Percentiles rank a stretch among this genome's conserved stretches.
These are phyloP conservation scores for Habropoda laboriosa DNA, from an alignment of 1,140 invertebrate species.

Conservation along the genomic window DNA sequence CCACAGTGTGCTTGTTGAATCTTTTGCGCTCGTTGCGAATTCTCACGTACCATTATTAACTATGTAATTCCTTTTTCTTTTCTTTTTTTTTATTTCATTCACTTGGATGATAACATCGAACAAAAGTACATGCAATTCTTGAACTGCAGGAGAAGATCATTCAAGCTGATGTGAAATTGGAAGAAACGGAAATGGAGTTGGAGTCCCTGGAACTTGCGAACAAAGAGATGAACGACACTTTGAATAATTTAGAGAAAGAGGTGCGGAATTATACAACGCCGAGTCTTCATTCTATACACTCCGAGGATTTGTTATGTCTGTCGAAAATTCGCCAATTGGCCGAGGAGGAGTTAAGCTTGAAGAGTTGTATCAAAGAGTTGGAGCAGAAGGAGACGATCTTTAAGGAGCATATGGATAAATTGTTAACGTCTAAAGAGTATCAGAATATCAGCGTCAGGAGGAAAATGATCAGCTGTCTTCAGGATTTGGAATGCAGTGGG, in stretches of 20 bases:
- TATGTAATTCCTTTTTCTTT: neutral
- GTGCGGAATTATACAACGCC: constrained; percentile 45
- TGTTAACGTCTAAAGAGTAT: constrained; percentile 51
- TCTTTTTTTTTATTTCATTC: neutral
- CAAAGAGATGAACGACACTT: constrained; percentile 66
- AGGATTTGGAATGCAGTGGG: constrained; percentile 11
- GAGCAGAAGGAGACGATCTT: constrained; percentile 69
- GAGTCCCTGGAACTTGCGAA: constrained; percentile 69
- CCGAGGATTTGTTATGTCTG: constrained; percentile 73
- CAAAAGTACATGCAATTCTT: neutral
- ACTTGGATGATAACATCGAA: too few species aligned
- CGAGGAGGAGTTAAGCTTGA: constrained; percentile 70
- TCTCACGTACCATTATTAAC: neutral
- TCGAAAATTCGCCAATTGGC: constrained; percentile 71
- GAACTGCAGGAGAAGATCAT: constrained; percentile 75
- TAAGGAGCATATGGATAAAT: constrained; percentile 67
- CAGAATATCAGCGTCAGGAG: constrained; percentile 26
- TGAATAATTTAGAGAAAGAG: constrained; percentile 64
- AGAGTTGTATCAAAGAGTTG: constrained; percentile 70
- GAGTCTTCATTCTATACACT: constrained; percentile 72
- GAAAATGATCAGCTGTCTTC: constrained; percentile 23
- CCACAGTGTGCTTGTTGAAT: constrained; percentile 43
- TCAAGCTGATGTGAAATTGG: constrained; percentile 71
- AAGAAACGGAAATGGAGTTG: constrained; percentile 72
- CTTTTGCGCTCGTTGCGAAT: neutral